Percentiles rank a stretch among this genome's conserved stretches.
These are phyloP conservation scores for Pegoplata infirma DNA, from an alignment of 2,888 invertebrate genomes.

Conservation along the genomic window DNA sequence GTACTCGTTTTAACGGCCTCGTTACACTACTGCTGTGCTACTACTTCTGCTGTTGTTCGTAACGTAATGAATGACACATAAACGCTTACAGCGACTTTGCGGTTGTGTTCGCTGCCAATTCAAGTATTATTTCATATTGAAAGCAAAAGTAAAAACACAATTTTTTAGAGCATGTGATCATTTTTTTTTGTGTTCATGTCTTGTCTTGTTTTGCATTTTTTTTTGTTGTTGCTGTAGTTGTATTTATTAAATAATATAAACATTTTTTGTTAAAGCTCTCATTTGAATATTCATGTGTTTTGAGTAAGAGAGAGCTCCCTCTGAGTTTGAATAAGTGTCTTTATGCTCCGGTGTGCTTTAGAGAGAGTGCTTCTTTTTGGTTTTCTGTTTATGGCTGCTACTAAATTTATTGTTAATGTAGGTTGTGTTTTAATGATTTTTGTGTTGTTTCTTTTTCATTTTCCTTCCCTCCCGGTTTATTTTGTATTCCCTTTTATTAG, in stretches of 20 bases:
- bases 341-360: not conserved
- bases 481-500: not conserved
- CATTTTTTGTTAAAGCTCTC: conserved; percentile 3
- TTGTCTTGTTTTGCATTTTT: not conserved
- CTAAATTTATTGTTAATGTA: conserved; percentile 62
- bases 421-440: conserved; percentile 58
- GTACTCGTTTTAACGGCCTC: conserved; percentile 63
- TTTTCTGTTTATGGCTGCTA: conserved; percentile 45
- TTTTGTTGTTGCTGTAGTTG: too few species aligned
- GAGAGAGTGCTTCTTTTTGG: not conserved
- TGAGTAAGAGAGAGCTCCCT: conserved; percentile 6
- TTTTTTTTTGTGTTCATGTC: conserved; percentile 4
- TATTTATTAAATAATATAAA: conserved; percentile 36
- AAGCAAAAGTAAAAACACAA: conserved; percentile 76
- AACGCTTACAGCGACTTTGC: conserved; percentile 40
- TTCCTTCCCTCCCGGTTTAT: not conserved
- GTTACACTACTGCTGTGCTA: conserved; percentile 44
- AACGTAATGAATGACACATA: conserved; percentile 60
- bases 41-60: conserved; percentile 15
- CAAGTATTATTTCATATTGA: conserved; percentile 76
- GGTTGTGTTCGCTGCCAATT: conserved; percentile 33
- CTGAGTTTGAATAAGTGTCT: not conserved
- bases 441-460: not conserved
- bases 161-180: conserved; percentile 61
- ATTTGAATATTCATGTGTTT: not conserved